These are phyloP conservation scores for Triplophysa rosa DNA, from an alignment of 2,113 vertebrate genomes.

Conservation along the genomic window DNA sequence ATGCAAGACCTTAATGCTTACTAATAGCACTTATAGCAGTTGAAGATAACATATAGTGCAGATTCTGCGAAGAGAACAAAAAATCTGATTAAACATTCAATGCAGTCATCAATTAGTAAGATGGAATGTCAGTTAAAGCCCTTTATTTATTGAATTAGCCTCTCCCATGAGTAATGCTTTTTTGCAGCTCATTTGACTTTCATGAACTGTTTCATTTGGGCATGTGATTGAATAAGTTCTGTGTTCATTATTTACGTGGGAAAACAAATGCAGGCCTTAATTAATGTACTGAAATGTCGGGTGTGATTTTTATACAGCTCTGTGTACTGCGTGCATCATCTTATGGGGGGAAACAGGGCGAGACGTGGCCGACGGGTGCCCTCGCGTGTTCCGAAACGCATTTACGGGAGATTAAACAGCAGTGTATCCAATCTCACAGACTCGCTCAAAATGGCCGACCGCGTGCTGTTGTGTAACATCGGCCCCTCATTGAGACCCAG, in stretches of 20 bases:
- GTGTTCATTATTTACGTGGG: slow-evolving; percentile 38
- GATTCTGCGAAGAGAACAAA: background rate
- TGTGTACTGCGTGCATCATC: background rate
- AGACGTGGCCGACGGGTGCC: background rate
- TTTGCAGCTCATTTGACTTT: slow-evolving; percentile 53
- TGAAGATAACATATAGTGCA: slow-evolving; percentile 17
- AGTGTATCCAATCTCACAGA: background rate
- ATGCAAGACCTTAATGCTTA: background rate
- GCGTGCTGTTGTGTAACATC: slow-evolving; percentile 19
- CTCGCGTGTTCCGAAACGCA: background rate
- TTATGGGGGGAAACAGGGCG: background rate
- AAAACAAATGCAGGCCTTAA: slow-evolving; percentile 32
- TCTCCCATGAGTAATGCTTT: slow-evolving; percentile 30
- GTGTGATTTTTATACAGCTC: background rate
- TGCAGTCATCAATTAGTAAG: slow-evolving; percentile 42
- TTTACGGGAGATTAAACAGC: background rate
- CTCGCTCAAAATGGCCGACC: slow-evolving; percentile 28
- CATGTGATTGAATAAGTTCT: slow-evolving; percentile 42
- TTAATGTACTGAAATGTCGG: background rate
- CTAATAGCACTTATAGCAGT: background rate
- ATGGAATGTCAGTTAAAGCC: slow-evolving; percentile 34
- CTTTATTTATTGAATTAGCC: slow-evolving; percentile 52
- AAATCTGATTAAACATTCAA: slow-evolving; percentile 39
- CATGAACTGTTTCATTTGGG: slow-evolving; percentile 47
- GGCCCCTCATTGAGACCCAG: background rate